Evolutionary conservation across 2,888 invertebrate genomes (phyloP).

Genomic region (Pristionchus exspectatus): DNA sequence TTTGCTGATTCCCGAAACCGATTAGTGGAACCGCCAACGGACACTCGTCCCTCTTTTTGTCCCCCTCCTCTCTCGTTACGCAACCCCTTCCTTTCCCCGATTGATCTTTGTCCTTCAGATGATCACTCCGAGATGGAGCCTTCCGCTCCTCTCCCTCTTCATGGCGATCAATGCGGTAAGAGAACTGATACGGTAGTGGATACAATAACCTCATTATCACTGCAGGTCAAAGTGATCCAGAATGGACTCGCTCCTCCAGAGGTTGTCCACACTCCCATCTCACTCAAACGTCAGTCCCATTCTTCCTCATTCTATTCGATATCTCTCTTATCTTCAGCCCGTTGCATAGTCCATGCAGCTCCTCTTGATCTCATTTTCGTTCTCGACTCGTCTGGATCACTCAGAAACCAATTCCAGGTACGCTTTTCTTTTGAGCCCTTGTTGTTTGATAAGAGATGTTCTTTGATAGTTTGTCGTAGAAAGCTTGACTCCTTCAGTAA

Average conservation of each 20-base stretch:
- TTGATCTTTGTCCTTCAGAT: constrained; percentile 52
- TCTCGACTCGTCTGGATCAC: constrained; percentile 77
- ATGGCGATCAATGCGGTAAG: neutral
- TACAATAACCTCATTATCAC: neutral
- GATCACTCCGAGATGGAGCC: constrained; percentile 26
- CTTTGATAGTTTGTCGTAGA: neutral
- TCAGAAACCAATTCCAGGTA: constrained; percentile 73
- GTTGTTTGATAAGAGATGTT: neutral
- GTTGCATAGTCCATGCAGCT: constrained; percentile 75
- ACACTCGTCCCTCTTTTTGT: constrained; percentile 9
- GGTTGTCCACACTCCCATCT: constrained; percentile 76
- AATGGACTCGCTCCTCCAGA: constrained; percentile 77
- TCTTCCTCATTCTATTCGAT: neutral
- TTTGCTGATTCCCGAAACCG: constrained; percentile 48
- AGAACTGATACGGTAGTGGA: neutral
- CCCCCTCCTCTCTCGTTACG: constrained; percentile 36
- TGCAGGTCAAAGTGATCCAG: constrained; percentile 72
- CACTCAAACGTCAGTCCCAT: constrained; percentile 70
- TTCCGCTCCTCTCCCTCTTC: constrained; percentile 34
- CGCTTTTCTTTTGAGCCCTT: neutral
- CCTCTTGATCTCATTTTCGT: constrained; percentile 77
- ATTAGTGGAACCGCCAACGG: constrained; percentile 44
- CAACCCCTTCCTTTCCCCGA: neutral
- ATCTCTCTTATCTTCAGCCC: constrained; percentile 66
- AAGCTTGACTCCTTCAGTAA: neutral